Percentiles rank a stretch among this genome's conserved stretches.
Evolutionary conservation across 2,797 vertebrate genomes (phyloP).

Genomic region (Discoglossus pictus): DNA sequence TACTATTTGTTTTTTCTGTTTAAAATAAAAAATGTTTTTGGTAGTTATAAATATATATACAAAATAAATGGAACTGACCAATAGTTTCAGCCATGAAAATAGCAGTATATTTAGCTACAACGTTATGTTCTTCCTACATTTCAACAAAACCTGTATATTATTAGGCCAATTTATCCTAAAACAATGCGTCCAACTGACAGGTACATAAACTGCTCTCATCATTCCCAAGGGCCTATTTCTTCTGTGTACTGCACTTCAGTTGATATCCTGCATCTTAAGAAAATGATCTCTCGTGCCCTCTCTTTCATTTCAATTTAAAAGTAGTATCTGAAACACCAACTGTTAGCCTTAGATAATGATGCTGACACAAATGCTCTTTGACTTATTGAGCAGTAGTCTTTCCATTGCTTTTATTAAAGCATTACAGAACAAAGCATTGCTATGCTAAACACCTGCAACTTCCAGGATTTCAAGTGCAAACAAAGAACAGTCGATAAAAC

Average conservation of each 20-base stretch:
- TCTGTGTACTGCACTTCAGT: constrained; percentile 44
- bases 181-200: constrained; percentile 42
- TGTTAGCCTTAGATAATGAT: constrained; percentile 64
- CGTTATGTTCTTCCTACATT: constrained; percentile 10
- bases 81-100: no score
- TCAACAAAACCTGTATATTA: constrained; percentile 21
- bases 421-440: constrained; percentile 55
- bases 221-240: constrained; percentile 23
- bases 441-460: constrained; percentile 50
- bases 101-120: neutral
- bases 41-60: no score
- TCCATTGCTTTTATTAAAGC: constrained; percentile 53
- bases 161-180: constrained; percentile 44
- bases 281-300: constrained; percentile 61
- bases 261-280: constrained; percentile 58
- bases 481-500: constrained; percentile 45
- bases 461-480: constrained; percentile 54
- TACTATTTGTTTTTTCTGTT: no score
- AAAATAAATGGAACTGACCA: no score
- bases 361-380: constrained; percentile 59
- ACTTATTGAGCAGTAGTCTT: constrained; percentile 56
- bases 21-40: no score
- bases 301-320: constrained; percentile 61
- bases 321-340: constrained; percentile 56
- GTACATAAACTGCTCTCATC: constrained; percentile 28